These are phyloP conservation scores for Apomyelois bistriatella DNA, from an alignment of 2,888 invertebrate species.

Conservation along the genomic window DNA sequence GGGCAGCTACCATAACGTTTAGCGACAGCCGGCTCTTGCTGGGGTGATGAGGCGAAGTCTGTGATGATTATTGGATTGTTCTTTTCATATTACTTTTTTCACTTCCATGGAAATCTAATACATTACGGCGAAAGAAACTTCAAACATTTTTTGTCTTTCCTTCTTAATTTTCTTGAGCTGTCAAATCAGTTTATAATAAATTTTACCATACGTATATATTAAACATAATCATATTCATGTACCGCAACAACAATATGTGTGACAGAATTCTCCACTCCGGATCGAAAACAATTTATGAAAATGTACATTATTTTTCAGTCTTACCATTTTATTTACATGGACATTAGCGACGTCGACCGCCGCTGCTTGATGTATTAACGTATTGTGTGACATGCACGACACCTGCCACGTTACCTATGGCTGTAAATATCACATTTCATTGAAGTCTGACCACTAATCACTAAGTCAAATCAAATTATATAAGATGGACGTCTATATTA, in stretches of 20 bases:
- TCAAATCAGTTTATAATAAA: background rate
- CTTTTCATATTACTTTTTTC: too few relatives aligned
- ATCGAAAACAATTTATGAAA: constrained; percentile 19
- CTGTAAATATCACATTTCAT: constrained; percentile 47
- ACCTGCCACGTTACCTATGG: constrained; percentile 26
- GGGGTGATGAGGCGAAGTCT: too few relatives aligned
- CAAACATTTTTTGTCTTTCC: too few relatives aligned
- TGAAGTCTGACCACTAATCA: constrained; percentile 39
- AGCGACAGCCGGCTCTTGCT: too few relatives aligned
- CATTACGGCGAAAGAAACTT: too few relatives aligned
- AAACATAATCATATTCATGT: background rate
- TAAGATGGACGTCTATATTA: constrained; percentile 34
- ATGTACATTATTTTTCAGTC: constrained; percentile 55
- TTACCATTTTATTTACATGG: constrained; percentile 72
- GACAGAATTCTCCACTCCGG: constrained; percentile 8
- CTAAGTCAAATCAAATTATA: constrained; percentile 30
- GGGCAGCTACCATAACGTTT: too few relatives aligned
- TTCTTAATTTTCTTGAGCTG: too few relatives aligned
- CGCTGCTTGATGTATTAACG: constrained; percentile 6
- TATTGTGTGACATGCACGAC: constrained; percentile 32
- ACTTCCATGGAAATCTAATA: too few relatives aligned
- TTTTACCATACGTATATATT: background rate
- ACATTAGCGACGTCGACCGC: constrained; percentile 30
- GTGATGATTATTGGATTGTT: too few relatives aligned
- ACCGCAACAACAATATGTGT: constrained; percentile 7